These are phyloP conservation scores for Gasterosteus nipponicus DNA, from an alignment of 2,113 vertebrate genomes.

Conservation along the genomic window DNA sequence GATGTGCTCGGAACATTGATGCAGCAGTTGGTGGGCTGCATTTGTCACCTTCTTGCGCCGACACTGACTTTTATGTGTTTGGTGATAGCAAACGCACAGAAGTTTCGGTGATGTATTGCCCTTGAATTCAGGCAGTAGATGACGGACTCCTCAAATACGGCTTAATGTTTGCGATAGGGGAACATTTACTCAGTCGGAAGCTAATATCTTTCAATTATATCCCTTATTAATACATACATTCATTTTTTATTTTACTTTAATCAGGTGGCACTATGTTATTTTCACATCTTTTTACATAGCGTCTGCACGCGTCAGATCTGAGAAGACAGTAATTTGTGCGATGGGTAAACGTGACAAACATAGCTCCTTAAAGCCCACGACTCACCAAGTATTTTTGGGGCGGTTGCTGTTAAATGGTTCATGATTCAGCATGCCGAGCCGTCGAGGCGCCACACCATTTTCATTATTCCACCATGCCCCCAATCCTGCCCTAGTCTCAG, in stretches of 20 bases:
- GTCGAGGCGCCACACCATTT: constrained; percentile 6
- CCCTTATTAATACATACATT: neutral
- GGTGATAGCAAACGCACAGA: constrained; percentile 12
- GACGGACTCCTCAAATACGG: neutral
- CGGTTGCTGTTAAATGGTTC: constrained; percentile 9
- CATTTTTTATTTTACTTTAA: neutral
- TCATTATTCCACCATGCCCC: constrained; percentile 16
- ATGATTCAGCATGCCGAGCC: neutral
- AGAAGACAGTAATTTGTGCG: neutral
- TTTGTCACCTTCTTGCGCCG: constrained; percentile 19
- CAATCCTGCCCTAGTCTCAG: neutral
- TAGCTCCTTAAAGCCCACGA: neutral
- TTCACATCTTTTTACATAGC: neutral
- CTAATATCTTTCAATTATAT: neutral
- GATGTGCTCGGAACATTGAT: constrained; percentile 31
- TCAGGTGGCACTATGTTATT: neutral
- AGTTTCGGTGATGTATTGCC: constrained; percentile 3
- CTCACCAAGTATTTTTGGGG: neutral
- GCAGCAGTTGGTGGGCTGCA: constrained; percentile 25
- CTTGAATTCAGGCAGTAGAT: neutral
- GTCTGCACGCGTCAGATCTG: neutral
- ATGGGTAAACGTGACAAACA: neutral
- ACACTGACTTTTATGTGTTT: constrained; percentile 18
- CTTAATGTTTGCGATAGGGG: neutral
- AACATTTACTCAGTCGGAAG: neutral